phyloP scores from a whole-genome alignment of 2,797 vertebrate species.

The Hemitrygon akajei region DNA sequence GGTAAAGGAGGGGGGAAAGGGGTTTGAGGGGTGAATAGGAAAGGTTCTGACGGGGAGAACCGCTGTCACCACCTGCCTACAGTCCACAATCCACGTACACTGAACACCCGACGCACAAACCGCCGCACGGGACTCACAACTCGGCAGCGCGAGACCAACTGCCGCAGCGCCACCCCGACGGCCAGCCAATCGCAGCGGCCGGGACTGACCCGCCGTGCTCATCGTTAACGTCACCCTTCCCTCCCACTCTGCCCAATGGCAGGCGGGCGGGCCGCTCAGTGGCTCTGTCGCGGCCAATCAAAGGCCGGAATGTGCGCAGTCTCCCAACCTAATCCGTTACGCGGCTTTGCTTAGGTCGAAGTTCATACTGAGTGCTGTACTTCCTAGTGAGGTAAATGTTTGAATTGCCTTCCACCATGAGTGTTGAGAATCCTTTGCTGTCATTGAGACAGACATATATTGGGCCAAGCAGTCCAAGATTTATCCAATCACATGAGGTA shows the following conservation, averaged over 20 bases:
- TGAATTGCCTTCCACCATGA: too few species aligned
- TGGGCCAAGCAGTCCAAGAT: too few species aligned
- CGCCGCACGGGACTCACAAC: background rate
- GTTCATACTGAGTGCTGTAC: too few species aligned
- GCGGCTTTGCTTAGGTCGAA: too few species aligned
- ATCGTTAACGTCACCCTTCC: background rate
- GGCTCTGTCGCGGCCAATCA: background rate
- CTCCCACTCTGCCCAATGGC: background rate
- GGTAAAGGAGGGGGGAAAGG: background rate
- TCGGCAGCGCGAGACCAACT: constrained; percentile 1
- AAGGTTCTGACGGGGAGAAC: background rate
- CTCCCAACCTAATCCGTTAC: too few species aligned
- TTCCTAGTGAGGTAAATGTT: background rate
- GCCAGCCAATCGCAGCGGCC: background rate
- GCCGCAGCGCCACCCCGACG: background rate
- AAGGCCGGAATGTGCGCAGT: too few species aligned
- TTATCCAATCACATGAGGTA: background rate
- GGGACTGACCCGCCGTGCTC: too few species aligned
- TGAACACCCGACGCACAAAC: background rate
- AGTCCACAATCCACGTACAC: background rate
- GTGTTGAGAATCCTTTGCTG: too few species aligned
- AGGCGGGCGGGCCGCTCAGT: background rate
- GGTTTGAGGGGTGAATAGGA: background rate
- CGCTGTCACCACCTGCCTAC: background rate
- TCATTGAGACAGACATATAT: background rate